These are phyloP conservation scores for Montifringilla adamsi DNA, from an alignment of 2,113 vertebrate species.

Conservation along the genomic window DNA sequence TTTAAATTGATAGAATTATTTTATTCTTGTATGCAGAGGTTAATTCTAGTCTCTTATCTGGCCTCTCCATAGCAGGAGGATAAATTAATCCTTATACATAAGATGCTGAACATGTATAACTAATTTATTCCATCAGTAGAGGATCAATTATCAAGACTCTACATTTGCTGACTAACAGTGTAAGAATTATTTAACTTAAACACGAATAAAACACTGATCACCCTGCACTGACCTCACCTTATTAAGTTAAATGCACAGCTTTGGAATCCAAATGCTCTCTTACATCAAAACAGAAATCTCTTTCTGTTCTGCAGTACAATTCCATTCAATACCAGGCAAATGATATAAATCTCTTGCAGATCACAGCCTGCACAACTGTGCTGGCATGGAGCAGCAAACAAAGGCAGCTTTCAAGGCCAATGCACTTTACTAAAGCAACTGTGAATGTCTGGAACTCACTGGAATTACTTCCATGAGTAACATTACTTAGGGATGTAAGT, in stretches of 20 bases:
- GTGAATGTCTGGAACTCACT: not conserved
- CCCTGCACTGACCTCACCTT: not conserved
- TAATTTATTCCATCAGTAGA: not conserved
- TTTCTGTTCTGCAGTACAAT: not conserved
- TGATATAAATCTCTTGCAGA: not conserved
- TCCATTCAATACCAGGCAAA: not conserved
- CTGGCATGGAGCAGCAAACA: not conserved
- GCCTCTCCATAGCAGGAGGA: not conserved
- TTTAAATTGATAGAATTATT: not conserved
- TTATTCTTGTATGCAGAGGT: not conserved
- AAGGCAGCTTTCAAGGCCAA: not conserved
- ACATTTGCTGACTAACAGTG: not conserved
- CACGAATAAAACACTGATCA: not conserved
- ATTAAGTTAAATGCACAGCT: slow-evolving; percentile 1
- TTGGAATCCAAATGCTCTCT: not conserved
- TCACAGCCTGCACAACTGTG: not conserved
- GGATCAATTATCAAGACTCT: not conserved
- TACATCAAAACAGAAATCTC: not conserved
- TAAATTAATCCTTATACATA: not conserved
- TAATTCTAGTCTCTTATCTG: not conserved
- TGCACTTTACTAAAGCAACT: not conserved
- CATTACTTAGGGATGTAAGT: not conserved
- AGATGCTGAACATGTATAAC: not conserved
- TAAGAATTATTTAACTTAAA: not conserved
- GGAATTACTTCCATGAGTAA: not conserved